Conservation (phyloP, 2,888 invertebrate genomes). For the Mimachlamys varia region DNA sequence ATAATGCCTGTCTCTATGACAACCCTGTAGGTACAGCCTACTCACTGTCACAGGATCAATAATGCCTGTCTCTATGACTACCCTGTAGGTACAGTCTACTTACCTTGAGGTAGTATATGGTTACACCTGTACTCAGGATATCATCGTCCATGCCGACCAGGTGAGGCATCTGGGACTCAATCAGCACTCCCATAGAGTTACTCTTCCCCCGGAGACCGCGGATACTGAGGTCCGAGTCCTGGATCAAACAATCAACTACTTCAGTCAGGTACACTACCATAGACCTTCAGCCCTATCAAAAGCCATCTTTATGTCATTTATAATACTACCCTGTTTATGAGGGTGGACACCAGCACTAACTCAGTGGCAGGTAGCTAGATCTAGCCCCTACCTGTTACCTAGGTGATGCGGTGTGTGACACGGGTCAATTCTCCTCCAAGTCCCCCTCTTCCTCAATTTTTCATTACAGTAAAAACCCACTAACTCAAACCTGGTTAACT, state of each 20-base stretch:
- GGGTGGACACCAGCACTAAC: no score
- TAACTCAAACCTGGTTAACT: no score
- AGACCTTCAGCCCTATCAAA: no score
- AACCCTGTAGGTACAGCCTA: background rate
- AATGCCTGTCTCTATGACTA: background rate
- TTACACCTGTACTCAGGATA: constrained; percentile 93
- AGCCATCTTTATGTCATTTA: no score
- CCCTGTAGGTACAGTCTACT: background rate
- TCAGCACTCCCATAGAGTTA: constrained; percentile 75
- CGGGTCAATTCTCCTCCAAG: no score
- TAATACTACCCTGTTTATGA: no score
- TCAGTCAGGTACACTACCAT: background rate
- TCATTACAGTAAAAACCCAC: no score
- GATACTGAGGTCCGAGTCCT: constrained; percentile 77
- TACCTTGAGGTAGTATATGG: constrained; percentile 92
- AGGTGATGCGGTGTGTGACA: no score
- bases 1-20: background rate
- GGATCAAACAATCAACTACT: constrained; percentile 37
- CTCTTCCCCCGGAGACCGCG: constrained; percentile 83
- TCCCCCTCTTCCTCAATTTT: no score
- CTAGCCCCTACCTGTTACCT: no score
- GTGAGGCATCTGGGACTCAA: constrained; percentile 92
- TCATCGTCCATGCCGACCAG: constrained; percentile 96
- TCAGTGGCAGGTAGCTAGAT: no score
- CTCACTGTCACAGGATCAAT: background rate